Evolutionary conservation across 2,888 invertebrate genomes (phyloP).

Genomic region (Erebia ligea): DNA sequence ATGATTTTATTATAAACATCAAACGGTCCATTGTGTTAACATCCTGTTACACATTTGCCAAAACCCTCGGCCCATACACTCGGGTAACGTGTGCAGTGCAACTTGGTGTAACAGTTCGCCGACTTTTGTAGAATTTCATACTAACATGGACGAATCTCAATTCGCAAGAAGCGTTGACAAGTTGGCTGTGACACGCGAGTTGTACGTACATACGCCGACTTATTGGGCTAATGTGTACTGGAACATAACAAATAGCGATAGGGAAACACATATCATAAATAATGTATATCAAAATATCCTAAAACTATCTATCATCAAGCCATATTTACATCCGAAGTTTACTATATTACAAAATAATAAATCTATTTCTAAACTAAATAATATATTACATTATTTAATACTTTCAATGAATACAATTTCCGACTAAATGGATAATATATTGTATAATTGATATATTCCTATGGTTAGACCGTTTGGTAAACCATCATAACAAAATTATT

Average conservation of each 20-base stretch:
- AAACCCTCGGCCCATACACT: neutral
- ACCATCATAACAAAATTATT: constrained; percentile 53
- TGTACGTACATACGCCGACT: neutral
- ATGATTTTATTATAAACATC: neutral
- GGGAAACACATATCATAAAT: constrained; percentile 21
- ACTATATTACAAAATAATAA: constrained; percentile 45
- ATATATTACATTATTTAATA: constrained; percentile 58
- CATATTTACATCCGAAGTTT: constrained; percentile 41
- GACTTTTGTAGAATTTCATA: neutral
- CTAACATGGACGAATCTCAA: neutral
- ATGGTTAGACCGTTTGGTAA: constrained; percentile 35
- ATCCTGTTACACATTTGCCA: neutral
- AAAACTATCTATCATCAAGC: constrained; percentile 26
- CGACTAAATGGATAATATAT: constrained; percentile 41
- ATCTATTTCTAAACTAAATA: constrained; percentile 40
- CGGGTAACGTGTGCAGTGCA: neutral
- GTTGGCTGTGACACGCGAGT: neutral
- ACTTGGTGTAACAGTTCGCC: neutral
- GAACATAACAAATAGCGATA: constrained; percentile 16
- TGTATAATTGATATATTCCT: constrained; percentile 34
- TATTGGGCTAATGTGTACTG: neutral
- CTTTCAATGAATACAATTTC: constrained; percentile 72
- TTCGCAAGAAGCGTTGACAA: neutral
- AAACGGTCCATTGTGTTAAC: constrained; percentile 9
- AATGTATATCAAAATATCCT: constrained; percentile 21